Conservation (phyloP, 2,888 invertebrate genomes). For the Thereva nobilitata region DNA sequence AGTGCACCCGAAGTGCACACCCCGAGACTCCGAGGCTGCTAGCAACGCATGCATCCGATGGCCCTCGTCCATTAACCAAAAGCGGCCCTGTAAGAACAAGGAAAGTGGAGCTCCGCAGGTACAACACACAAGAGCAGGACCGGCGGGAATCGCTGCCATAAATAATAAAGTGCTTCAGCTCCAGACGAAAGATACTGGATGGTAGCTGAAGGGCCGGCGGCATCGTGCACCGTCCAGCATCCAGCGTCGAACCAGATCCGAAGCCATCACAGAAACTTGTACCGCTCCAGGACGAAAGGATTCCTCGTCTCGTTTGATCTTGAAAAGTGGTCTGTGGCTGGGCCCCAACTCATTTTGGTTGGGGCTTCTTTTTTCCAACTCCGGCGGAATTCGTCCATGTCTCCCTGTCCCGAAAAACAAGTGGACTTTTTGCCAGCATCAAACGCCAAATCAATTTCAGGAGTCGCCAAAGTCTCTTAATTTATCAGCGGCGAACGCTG, state of each 20-base stretch:
- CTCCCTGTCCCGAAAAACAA: conserved; percentile 7
- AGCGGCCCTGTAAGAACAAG: conserved; percentile 30
- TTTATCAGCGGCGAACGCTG: conserved; percentile 31
- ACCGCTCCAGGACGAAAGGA: conserved; percentile 41
- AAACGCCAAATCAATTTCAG: conserved; percentile 37
- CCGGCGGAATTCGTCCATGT: conserved; percentile 16
- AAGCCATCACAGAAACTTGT: conserved; percentile 33
- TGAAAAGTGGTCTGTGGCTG: conserved; percentile 33
- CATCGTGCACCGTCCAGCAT: background rate
- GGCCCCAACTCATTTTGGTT: conserved; percentile 28
- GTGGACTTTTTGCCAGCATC: conserved; percentile 5
- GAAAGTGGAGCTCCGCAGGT: conserved; percentile 32
- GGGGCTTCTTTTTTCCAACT: conserved; percentile 25
- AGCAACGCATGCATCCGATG: conserved; percentile 34
- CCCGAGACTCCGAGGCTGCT: conserved; percentile 20
- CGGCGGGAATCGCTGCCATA: conserved; percentile 36
- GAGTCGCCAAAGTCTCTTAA: conserved; percentile 35
- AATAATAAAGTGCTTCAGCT: conserved; percentile 41
- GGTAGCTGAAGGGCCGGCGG: conserved; percentile 33
- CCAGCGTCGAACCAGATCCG: conserved; percentile 10
- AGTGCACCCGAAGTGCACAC: conserved; percentile 29
- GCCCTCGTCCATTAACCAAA: conserved; percentile 39
- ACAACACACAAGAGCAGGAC: conserved; percentile 28
- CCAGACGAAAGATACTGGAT: conserved; percentile 30
- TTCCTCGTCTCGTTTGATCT: conserved; percentile 32